A percentile compares a stretch with the other conserved stretches of the same genome.
phyloP scores from a whole-genome alignment of 1,140 invertebrate species.

The Bombus confusus region DNA sequence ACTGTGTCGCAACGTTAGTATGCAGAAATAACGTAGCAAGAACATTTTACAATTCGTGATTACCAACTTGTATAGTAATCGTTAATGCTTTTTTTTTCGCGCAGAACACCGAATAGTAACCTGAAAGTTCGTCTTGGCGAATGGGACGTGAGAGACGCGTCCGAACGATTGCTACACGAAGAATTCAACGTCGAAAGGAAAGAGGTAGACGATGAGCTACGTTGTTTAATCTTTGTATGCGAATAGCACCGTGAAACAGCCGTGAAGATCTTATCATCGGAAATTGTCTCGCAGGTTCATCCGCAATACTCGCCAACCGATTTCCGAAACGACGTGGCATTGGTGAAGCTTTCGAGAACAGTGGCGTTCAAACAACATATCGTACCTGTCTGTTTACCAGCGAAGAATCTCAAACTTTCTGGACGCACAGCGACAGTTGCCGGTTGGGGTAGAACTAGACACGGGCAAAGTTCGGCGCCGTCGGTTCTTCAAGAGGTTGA shows the following conservation, averaged over 20 bases:
- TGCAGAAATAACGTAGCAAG: background rate
- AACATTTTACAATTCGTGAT: conserved; percentile 25
- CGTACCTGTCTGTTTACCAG: conserved; percentile 92
- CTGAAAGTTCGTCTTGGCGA: conserved; percentile 94
- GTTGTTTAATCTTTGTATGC: background rate
- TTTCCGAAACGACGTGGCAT: conserved; percentile 94
- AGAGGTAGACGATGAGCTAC: conserved; percentile 84
- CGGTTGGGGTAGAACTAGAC: conserved; percentile 93
- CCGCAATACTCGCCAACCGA: conserved; percentile 93
- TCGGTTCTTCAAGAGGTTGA: conserved; percentile 86
- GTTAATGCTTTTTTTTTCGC: conserved; percentile 52
- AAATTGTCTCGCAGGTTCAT: conserved; percentile 84
- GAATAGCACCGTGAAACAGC: rapidly evolving
- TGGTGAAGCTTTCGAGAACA: conserved; percentile 90
- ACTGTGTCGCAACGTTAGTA: conserved; percentile 94
- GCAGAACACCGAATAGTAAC: conserved; percentile 90
- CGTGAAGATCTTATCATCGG: background rate
- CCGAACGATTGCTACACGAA: conserved; percentile 92
- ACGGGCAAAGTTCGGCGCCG: conserved; percentile 91
- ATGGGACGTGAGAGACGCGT: conserved; percentile 93
- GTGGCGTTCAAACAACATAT: conserved; percentile 95
- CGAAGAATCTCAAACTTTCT: conserved; percentile 88
- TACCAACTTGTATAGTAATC: conserved; percentile 49
- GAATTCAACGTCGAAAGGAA: conserved; percentile 94
- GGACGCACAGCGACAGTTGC: conserved; percentile 94